Base-by-base conservation (phyloP, 2,888 invertebrate species). In the Drosophila birchii region DNA sequence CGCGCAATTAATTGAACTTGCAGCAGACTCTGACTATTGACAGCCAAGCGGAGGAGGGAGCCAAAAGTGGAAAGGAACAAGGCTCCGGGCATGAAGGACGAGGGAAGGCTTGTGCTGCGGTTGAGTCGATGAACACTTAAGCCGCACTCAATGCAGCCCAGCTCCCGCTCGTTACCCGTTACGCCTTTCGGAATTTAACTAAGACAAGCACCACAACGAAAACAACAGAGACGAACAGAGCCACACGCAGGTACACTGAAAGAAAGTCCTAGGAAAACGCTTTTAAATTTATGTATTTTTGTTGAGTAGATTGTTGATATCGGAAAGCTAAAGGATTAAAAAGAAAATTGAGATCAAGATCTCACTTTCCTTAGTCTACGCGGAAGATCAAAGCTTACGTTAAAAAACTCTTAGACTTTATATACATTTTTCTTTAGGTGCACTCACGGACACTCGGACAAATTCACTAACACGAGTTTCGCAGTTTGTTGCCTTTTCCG, bases 1-100 rank as follows among this genome's bases (percentile, higher is more conserved):
- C 88, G 81, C 88, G 90, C 89, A 91, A 90, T 90, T 90, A 90
- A 90, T 90, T 91, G 90, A 90, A 90, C 90, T 90, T 88, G 88
- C 85, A 79, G 86, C 83, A 81, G 78, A 78, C 80, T 64, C 60
- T 58, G 66, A 80, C 87, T 90, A 90, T 90, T 90, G 89, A 88
- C 86, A 87, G 86, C 81, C 74, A 55, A 68, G 80, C 71, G 16
- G 23, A 9, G 49, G 34, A 26, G 11, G 26, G 20, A 32, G 0
- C 14, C 23, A 43, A 5, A 14, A 23, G 34, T 14, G 39, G 4
- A 9, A 16, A 32, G 41, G 45, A 20, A n/a, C 43, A 14, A 5
- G 32, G 51, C 61, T 57, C 26, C 18, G 16, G 49, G 51, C 20
- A 16, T 16, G 53, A 8, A 60, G 34, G 34, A 18, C n/a, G 53